Base-by-base conservation (phyloP, 2,797 vertebrate genomes). In the Galago senegalensis region DNA sequence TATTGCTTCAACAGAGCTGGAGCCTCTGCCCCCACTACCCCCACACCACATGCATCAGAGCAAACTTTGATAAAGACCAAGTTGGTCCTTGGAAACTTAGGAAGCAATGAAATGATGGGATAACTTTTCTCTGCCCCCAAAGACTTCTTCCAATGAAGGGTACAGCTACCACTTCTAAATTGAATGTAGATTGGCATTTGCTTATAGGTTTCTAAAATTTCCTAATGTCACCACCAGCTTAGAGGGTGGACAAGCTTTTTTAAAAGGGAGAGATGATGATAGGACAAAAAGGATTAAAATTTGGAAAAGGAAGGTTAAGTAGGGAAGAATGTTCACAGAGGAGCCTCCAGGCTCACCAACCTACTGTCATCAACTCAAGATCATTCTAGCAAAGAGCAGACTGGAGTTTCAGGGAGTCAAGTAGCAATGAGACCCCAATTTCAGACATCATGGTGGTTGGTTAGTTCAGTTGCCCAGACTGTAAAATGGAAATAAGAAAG, bases 141-240 rank as follows among this genome's bases (percentile, higher is more conserved):
- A 95, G 60, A 72, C 23, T 27, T 83, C 69, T 82, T 76, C n/a
- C n/a, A 80, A 1, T 37, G 65, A 84, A 84, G 76, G 6, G 23
- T 60, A 37, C 75, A 77, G 40, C 37, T n/a, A 82, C 16, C 80
- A 82, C 37, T 90, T 37, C 65, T 76, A 80, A 75, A 67, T 37
- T 40, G 87, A 92, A 85, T 18, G 12, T 23, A 40, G n/a, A 53
- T 0, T 53, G 46, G n/a, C 9, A 23, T 65, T 88, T 75, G 49
- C 56, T 89, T 61, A 84, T 84, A 65, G 53, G 27, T 10, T 89
- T 93, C 88, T 84, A 60, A 96, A 21, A 43, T 75, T 37, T 65
- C 63, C 65, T 3, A 46, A 20, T 76, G 37, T 61, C 8, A 60
- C 43, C 40, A 75, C 65, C 46, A 75, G 2, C 63, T 73, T 58